A percentile compares a stretch with the other conserved stretches of the same genome.
Conservation (phyloP, 1,140 invertebrate genomes). For the Pissodes strobi region DNA sequence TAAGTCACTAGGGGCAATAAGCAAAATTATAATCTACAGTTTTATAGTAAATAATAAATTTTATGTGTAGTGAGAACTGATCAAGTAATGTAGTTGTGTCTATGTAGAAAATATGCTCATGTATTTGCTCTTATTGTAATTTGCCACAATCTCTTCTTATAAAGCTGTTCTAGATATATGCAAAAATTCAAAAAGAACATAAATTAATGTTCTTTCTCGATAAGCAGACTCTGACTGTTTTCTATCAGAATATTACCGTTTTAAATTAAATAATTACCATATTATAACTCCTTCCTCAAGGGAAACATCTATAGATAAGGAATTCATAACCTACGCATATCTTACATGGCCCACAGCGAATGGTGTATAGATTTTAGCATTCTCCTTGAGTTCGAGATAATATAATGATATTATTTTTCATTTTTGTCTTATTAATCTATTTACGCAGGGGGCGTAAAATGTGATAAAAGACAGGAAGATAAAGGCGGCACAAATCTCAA, state of each 20-base stretch:
- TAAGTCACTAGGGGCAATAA: too few relatives aligned
- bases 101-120: too few relatives aligned
- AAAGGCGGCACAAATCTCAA: slow-evolving; percentile 27
- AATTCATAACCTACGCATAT: slow-evolving; percentile 19
- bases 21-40: too few relatives aligned
- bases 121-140: too few relatives aligned
- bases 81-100: too few relatives aligned
- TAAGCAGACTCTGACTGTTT: neutral
- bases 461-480: slow-evolving; percentile 21
- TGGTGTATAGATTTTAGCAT: too few relatives aligned
- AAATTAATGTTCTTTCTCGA: slow-evolving; percentile 3
- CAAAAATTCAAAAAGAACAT: slow-evolving; percentile 3
- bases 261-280: slow-evolving; percentile 13
- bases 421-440: slow-evolving; percentile 32
- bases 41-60: too few relatives aligned
- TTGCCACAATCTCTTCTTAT: slow-evolving; percentile 16
- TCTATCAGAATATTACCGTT: slow-evolving; percentile 5
- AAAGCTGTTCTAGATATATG: slow-evolving; percentile 9
- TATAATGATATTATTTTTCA: slow-evolving; percentile 23
- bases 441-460: slow-evolving; percentile 19
- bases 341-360: too few relatives aligned
- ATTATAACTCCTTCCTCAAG: slow-evolving; percentile 8
- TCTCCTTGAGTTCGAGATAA: neutral
- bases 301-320: slow-evolving; percentile 18
- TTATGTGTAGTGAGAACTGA: too few relatives aligned